These are phyloP conservation scores for Pygoscelis antarcticus DNA, from an alignment of 2,113 vertebrate genomes.

Conservation along the genomic window DNA sequence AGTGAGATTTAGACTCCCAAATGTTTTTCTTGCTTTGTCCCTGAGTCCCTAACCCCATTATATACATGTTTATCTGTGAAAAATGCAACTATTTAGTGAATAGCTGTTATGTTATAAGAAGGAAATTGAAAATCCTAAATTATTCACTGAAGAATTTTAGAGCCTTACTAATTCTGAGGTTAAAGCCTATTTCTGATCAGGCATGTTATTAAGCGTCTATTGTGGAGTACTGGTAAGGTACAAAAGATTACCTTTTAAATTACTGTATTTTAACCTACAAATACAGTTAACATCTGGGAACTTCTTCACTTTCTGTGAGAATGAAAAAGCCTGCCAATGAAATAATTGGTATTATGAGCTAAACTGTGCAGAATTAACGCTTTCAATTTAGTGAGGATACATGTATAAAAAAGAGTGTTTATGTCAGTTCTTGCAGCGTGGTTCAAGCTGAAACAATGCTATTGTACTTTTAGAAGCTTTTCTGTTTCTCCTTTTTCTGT, in stretches of 20 bases:
- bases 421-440: not conserved
- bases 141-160: not conserved
- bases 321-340: not conserved
- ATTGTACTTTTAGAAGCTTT: not conserved
- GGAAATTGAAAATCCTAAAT: not conserved
- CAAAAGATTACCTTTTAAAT: slow-evolving; percentile 32
- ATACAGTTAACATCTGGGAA: not conserved
- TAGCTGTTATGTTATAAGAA: not conserved
- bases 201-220: not conserved
- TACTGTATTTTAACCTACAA: not conserved
- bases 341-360: not conserved
- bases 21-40: not conserved
- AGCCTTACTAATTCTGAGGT: not conserved
- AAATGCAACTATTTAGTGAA: not conserved
- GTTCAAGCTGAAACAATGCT: not conserved
- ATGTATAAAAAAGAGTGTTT: not conserved
- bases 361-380: not conserved
- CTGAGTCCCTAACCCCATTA: not conserved
- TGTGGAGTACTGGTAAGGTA: not conserved
- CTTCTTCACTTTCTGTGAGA: not conserved
- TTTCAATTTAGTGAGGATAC: not conserved
- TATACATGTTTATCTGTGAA: not conserved
- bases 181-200: slow-evolving; percentile 7
- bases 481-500: not conserved
- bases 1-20: not conserved